Conservation (phyloP, 1,140 invertebrate species). For the Bombus vancouverensis region DNA sequence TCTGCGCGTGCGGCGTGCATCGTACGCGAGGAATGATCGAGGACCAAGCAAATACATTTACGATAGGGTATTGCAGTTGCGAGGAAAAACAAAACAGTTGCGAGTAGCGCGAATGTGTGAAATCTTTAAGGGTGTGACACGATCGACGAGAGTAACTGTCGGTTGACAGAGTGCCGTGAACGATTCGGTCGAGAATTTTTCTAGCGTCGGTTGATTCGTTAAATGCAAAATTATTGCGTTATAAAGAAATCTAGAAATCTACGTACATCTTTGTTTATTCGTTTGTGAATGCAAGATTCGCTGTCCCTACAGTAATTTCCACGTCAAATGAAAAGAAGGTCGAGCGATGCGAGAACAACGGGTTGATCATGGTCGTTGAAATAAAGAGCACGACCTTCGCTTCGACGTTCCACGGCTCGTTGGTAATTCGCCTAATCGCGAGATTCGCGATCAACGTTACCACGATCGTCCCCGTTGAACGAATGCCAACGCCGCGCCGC, state of each 20-base stretch:
- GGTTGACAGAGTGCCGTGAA: background rate
- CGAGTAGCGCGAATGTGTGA: background rate
- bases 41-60: background rate
- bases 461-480: conserved; percentile 11
- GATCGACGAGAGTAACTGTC: background rate
- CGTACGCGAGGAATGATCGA: background rate
- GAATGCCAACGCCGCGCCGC: background rate
- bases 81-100: no score
- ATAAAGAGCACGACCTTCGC: background rate
- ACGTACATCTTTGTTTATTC: background rate
- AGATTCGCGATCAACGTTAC: background rate
- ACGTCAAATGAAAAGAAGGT: no score
- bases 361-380: background rate
- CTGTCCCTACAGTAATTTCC: no score
- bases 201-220: background rate
- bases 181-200: background rate
- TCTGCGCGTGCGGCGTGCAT: background rate
- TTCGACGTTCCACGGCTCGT: background rate
- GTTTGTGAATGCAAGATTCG: no score
- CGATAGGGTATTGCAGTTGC: no score
- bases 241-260: background rate
- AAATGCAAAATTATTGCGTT: background rate
- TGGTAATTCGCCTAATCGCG: background rate
- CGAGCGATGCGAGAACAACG: background rate
- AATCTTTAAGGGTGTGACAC: background rate